Percentiles rank a stretch among this genome's conserved stretches.
Evolutionary conservation across 2,113 vertebrate genomes (phyloP).

Genomic region (Mixornis gularis): DNA sequence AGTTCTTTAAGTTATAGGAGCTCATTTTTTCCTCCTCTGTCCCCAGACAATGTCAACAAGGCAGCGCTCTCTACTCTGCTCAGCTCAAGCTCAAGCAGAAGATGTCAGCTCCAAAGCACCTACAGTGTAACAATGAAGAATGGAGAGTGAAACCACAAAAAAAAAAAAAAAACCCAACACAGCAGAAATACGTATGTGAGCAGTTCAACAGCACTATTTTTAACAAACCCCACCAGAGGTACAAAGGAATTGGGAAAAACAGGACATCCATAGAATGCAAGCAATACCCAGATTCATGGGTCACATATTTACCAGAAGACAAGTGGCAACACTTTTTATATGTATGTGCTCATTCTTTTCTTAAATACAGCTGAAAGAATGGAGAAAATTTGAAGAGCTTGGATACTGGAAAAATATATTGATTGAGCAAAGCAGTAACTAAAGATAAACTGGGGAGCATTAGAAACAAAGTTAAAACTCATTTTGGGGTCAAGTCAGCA

Average conservation of each 20-base stretch:
- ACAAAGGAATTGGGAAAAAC: not conserved
- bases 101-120: not conserved
- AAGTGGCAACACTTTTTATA: not conserved
- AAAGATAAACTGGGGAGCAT: not conserved
- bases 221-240: not conserved
- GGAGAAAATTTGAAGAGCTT: not conserved
- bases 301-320: not conserved
- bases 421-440: not conserved
- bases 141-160: not conserved
- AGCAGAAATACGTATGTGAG: not conserved
- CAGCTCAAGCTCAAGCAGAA: not conserved
- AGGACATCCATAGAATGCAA: not conserved
- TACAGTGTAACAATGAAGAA: not conserved
- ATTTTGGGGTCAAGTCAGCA: not conserved
- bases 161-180: not conserved
- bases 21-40: not conserved
- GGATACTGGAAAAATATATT: not conserved
- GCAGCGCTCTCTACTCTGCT: not conserved
- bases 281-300: not conserved
- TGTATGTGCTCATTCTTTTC: not conserved
- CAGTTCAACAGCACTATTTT: not conserved
- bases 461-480: not conserved
- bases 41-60: not conserved
- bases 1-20: not conserved
- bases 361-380: not conserved